Evolutionary conservation across 2,888 invertebrate genomes (phyloP).

Genomic region (Leptogaster cylindrica): DNA sequence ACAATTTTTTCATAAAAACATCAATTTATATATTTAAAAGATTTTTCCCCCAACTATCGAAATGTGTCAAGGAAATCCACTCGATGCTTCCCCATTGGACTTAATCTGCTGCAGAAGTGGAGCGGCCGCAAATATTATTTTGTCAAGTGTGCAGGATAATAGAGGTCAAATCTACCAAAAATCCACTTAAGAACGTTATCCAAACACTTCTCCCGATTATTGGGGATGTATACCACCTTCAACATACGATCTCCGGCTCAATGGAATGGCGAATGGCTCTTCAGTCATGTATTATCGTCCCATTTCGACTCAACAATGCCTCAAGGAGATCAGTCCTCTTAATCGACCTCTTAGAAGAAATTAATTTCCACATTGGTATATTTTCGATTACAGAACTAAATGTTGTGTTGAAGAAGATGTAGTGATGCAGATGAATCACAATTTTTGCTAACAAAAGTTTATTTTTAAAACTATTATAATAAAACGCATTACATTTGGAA

Average conservation of each 20-base stretch:
- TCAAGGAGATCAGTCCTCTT: not conserved
- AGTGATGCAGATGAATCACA: no score
- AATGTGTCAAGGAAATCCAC: not conserved
- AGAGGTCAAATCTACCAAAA: slow-evolving; percentile 21
- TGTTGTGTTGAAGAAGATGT: no score
- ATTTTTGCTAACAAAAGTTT: no score
- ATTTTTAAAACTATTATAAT: no score
- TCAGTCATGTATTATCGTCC: slow-evolving; percentile 15
- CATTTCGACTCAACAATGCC: slow-evolving; percentile 1
- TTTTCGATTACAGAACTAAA: no score
- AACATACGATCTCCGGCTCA: slow-evolving; percentile 8
- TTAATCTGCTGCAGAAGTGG: not conserved
- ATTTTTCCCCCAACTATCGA: no score
- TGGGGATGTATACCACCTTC: not conserved
- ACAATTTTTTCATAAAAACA: no score
- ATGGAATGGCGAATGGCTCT: slow-evolving; percentile 1
- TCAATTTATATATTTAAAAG: no score
- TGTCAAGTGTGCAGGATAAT: slow-evolving; percentile 7
- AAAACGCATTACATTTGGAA: no score
- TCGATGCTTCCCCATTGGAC: not conserved
- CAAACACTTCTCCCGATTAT: slow-evolving; percentile 12
- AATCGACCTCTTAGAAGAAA: not conserved
- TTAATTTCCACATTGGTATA: no score
- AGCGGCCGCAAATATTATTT: slow-evolving; percentile 10
- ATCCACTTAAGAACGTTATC: slow-evolving; percentile 13